Evolutionary conservation across 2,888 invertebrate genomes (phyloP).

Genomic region (Escarpia spicata): DNA sequence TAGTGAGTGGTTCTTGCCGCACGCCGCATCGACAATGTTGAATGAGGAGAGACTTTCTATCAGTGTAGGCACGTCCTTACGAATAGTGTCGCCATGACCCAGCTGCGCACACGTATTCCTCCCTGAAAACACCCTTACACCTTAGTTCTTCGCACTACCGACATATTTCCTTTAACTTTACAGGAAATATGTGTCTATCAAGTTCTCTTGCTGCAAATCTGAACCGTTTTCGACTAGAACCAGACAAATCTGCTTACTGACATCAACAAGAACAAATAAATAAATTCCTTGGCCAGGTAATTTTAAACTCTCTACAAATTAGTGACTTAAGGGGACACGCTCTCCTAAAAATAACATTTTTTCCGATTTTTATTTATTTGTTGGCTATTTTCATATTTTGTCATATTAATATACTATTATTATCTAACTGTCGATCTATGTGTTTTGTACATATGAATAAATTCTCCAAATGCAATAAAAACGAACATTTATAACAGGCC

Average conservation of each 20-base stretch:
- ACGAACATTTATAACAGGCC: too few relatives aligned
- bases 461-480: too few relatives aligned
- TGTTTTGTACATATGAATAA: too few relatives aligned
- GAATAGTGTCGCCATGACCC: conserved; percentile 81
- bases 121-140: conserved; percentile 50
- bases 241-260: background rate
- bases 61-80: conserved; percentile 78
- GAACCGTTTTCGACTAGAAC: background rate
- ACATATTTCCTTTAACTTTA: background rate
- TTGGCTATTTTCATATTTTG: too few relatives aligned
- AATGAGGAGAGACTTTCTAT: conserved; percentile 80
- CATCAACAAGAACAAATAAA: background rate
- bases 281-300: background rate
- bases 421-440: too few relatives aligned
- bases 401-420: too few relatives aligned
- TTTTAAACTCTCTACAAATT: background rate
- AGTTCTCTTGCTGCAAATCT: background rate
- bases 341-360: too few relatives aligned
- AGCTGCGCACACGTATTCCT: conserved; percentile 87
- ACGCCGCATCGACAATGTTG: conserved; percentile 86
- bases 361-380: too few relatives aligned
- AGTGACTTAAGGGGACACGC: too few relatives aligned
- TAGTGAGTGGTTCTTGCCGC: conserved; percentile 87
- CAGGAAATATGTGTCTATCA: background rate
- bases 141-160: background rate